Evolutionary conservation across 2,888 invertebrate genomes (phyloP).

Genomic region (Drosophila subquinaria): DNA sequence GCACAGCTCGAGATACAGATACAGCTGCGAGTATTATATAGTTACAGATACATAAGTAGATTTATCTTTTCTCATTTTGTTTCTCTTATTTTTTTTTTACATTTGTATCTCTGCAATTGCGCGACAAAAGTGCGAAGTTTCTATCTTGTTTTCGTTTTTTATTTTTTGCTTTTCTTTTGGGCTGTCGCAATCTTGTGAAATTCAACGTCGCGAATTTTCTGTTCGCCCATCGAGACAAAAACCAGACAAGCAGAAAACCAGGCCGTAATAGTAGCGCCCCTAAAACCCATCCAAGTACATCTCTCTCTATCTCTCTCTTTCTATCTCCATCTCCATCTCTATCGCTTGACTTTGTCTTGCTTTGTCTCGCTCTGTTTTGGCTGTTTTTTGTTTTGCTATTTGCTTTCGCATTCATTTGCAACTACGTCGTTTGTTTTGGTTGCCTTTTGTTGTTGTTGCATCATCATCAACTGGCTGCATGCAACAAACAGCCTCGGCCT

Average conservation of each 20-base stretch:
- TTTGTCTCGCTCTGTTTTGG: slow-evolving; percentile 24
- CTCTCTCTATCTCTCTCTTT: neutral
- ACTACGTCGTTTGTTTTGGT: slow-evolving; percentile 54
- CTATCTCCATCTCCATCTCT: neutral
- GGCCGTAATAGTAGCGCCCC: slow-evolving; percentile 39
- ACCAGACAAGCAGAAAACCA: slow-evolving; percentile 51
- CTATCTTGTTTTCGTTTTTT: slow-evolving; percentile 22
- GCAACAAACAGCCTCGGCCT: slow-evolving; percentile 24
- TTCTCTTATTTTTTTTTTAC: slow-evolving; percentile 8
- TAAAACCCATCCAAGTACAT: slow-evolving; percentile 30
- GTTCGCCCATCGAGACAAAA: slow-evolving; percentile 56
- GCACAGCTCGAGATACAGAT: slow-evolving; percentile 41
- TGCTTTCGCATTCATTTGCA: slow-evolving; percentile 62
- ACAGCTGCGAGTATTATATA: slow-evolving; percentile 11
- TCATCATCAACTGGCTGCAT: slow-evolving; percentile 66
- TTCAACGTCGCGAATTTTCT: slow-evolving; percentile 70
- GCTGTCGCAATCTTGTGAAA: slow-evolving; percentile 74
- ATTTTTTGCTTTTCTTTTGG: slow-evolving; percentile 21
- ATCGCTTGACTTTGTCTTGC: neutral
- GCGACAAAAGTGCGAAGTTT: slow-evolving; percentile 69
- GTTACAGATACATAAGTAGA: slow-evolving; percentile 46
- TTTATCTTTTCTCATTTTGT: slow-evolving; percentile 35
- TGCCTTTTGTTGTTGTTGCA: slow-evolving; percentile 41
- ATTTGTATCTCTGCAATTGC: slow-evolving; percentile 58
- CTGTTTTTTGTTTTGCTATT: slow-evolving; percentile 62